Conservation (phyloP, 2,888 invertebrate genomes). For the Amphipyra berbera region DNA sequence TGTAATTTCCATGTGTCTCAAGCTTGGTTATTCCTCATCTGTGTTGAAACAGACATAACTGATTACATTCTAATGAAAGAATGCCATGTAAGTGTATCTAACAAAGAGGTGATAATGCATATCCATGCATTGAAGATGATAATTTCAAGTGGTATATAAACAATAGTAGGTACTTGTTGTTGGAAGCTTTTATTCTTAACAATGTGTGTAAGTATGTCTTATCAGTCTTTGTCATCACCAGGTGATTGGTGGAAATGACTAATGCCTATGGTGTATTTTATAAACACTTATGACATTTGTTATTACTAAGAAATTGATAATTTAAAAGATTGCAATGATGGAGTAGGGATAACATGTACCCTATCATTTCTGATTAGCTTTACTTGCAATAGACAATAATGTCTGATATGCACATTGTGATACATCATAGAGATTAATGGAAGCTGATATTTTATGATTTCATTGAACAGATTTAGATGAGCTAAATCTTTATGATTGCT, state of each 20-base stretch:
- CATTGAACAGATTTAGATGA: conserved; percentile 23
- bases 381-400: not conserved
- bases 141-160: too few relatives aligned
- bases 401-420: conserved; percentile 15
- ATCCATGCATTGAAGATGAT: too few relatives aligned
- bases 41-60: too few relatives aligned
- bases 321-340: conserved; percentile 38
- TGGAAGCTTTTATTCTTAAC: too few relatives aligned
- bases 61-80: too few relatives aligned
- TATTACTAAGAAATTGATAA: conserved; percentile 31
- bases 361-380: not conserved
- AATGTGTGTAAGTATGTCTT: too few relatives aligned
- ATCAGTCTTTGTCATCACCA: too few relatives aligned
- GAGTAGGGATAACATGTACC: conserved; percentile 22
- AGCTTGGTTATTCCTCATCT: too few relatives aligned
- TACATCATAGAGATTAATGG: conserved; percentile 32
- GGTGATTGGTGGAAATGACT: not conserved
- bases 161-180: too few relatives aligned
- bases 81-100: too few relatives aligned
- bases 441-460: conserved; percentile 14
- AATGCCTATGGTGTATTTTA: not conserved
- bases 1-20: too few relatives aligned
- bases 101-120: too few relatives aligned
- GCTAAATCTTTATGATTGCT: conserved; percentile 39
- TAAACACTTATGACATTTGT: conserved; percentile 6